These are phyloP conservation scores for Camelus dromedarius DNA, from an alignment of 2,113 vertebrate genomes.

Conservation along the genomic window DNA sequence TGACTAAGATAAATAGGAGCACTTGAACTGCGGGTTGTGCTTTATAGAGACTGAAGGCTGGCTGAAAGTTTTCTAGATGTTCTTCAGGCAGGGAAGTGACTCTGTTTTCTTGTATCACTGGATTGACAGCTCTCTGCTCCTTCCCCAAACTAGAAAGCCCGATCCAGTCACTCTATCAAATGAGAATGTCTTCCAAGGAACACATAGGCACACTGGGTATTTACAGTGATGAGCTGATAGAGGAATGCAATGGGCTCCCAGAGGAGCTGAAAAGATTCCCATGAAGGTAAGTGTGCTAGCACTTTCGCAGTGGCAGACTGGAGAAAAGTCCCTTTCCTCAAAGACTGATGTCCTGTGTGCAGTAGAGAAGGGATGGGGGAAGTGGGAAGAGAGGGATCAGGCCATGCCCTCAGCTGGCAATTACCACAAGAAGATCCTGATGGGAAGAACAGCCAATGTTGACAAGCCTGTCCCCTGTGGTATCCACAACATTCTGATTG, in stretches of 20 bases:
- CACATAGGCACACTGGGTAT: slow-evolving; percentile 83
- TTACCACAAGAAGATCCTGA: slow-evolving; percentile 84
- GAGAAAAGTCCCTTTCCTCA: slow-evolving; percentile 83
- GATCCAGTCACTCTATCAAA: slow-evolving; percentile 82
- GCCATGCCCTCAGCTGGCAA: slow-evolving; percentile 81
- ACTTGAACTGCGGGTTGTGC: slow-evolving; percentile 88
- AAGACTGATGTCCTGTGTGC: slow-evolving; percentile 88
- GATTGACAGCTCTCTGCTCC: slow-evolving; percentile 68
- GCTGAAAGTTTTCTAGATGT: slow-evolving; percentile 83
- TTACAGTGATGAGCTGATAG: slow-evolving; percentile 73
- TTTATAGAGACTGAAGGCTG: slow-evolving; percentile 87
- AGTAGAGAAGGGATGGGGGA: slow-evolving; percentile 77
- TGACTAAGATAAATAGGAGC: slow-evolving; percentile 89
- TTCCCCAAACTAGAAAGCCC: slow-evolving; percentile 79
- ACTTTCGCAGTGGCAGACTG: slow-evolving; percentile 84
- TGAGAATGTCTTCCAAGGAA: slow-evolving; percentile 76
- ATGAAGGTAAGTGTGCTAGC: slow-evolving; percentile 70
- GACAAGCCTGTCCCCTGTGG: slow-evolving; percentile 84
- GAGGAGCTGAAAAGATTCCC: slow-evolving; percentile 71
- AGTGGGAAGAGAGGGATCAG: slow-evolving; percentile 68
- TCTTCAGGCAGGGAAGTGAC: slow-evolving; percentile 81
- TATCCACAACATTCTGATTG: slow-evolving; percentile 88
- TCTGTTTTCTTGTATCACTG: slow-evolving; percentile 66
- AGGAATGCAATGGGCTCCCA: slow-evolving; percentile 78
- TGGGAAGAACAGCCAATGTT: slow-evolving; percentile 83